A percentile compares a stretch with the other conserved stretches of the same genome.
phyloP scores from a whole-genome alignment of 37 sponge, comb jelly and placozoan species.

The Agelas oroides region DNA sequence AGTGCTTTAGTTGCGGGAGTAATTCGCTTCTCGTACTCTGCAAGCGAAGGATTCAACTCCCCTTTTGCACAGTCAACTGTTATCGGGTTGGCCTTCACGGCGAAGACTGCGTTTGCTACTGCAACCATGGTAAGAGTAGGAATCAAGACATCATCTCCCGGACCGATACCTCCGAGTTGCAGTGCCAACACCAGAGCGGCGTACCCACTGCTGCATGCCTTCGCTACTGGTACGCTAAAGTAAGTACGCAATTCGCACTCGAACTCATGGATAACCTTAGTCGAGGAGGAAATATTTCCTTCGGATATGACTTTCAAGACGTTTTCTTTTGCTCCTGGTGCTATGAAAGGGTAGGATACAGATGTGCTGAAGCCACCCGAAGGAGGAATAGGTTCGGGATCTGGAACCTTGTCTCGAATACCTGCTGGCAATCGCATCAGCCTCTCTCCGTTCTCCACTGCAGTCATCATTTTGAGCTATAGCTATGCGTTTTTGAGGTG shows the following conservation, averaged over 20 bases:
- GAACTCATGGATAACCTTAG: constrained; percentile 43
- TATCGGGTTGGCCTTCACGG: constrained; percentile 57
- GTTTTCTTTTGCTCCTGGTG: constrained; percentile 38
- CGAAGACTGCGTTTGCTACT: constrained; percentile 40
- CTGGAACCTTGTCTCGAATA: constrained; percentile 21
- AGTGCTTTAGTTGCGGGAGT: constrained; percentile 35
- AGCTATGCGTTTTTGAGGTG: too few species aligned
- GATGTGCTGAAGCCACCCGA: constrained; percentile 14
- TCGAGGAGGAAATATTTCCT: constrained; percentile 62
- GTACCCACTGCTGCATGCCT: constrained; percentile 69
- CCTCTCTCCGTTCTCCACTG: too few species aligned
- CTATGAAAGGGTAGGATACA: constrained; percentile 55
- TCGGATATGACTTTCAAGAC: constrained; percentile 49
- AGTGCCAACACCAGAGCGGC: constrained; percentile 58
- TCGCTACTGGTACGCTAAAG: constrained; percentile 37
- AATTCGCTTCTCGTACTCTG: constrained; percentile 17
- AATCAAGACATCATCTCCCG: constrained; percentile 61
- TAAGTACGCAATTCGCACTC: constrained; percentile 31
- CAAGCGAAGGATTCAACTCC: constrained; percentile 58
- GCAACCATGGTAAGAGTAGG: constrained; percentile 72
- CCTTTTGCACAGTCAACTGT: constrained; percentile 62
- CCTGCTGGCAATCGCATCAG: not conserved
- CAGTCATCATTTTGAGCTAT: too few species aligned
- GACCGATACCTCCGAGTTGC: constrained; percentile 30
- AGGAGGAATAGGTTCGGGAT: constrained; percentile 53